Evolutionary conservation across 1,140 invertebrate genomes (phyloP).

Genomic region (Zaprionus kolodkinae): DNA sequence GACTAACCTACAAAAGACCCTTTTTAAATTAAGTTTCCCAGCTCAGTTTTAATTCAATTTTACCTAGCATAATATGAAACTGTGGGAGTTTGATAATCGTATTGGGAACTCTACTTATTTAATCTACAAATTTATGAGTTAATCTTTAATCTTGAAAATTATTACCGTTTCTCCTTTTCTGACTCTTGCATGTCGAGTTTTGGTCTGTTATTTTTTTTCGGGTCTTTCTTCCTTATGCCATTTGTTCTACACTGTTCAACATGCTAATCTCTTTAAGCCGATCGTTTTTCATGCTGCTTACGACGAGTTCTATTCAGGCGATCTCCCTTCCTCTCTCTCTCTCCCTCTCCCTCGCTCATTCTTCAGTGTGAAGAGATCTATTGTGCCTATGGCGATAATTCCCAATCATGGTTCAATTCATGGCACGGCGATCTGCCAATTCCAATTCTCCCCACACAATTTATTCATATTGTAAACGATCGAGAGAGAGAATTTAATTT

Average conservation of each 20-base stretch:
- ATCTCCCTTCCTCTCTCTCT: neutral
- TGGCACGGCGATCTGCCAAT: constrained; percentile 2
- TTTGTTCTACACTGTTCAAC: constrained; percentile 20
- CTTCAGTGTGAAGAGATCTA: constrained; percentile 4
- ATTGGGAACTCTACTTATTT: constrained; percentile 1
- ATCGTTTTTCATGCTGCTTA: constrained; percentile 46
- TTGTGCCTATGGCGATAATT: constrained; percentile 31
- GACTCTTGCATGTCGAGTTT: neutral
- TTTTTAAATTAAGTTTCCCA: neutral
- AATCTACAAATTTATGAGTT: constrained; percentile 41
- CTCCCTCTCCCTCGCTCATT: neutral
- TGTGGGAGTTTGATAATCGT: neutral
- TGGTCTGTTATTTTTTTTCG: constrained; percentile 11
- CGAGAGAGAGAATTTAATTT: constrained; percentile 24
- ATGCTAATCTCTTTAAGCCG: constrained; percentile 39
- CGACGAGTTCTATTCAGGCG: constrained; percentile 15
- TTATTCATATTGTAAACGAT: constrained; percentile 31
- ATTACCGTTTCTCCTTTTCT: neutral
- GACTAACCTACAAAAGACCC: neutral
- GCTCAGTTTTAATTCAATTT: neutral
- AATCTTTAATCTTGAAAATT: constrained; percentile 5
- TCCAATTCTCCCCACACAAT: constrained; percentile 22
- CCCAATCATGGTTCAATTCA: constrained; percentile 31
- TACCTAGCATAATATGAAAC: neutral
- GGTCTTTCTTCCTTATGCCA: constrained; percentile 12